These are phyloP conservation scores for Rousettus madagascariensis DNA, from an alignment of 2,797 vertebrate species.

Conservation along the genomic window DNA sequence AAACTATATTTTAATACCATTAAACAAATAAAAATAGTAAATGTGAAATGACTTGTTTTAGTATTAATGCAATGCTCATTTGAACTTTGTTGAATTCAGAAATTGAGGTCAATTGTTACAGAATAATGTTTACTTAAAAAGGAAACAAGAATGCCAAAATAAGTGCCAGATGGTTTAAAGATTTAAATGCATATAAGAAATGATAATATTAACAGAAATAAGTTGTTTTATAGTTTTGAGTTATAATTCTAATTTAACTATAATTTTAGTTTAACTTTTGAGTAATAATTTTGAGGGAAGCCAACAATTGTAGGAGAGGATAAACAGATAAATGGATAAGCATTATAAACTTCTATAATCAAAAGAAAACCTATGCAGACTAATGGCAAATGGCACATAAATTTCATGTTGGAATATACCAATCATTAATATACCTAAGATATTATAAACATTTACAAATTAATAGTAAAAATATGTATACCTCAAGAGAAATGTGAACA, in stretches of 20 bases:
- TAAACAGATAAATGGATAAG: neutral
- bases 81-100: constrained; percentile 1
- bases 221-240: constrained; percentile 26
- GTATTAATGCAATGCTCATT: neutral
- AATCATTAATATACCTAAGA: neutral
- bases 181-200: neutral
- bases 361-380: neutral
- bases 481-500: neutral
- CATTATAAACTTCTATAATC: neutral
- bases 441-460: neutral
- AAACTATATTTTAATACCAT: neutral
- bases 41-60: constrained; percentile 1
- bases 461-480: neutral
- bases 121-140: constrained; percentile 41
- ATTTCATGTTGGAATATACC: neutral
- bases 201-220: neutral
- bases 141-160: neutral
- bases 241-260: neutral
- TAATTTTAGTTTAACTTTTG: neutral
- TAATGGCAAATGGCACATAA: neutral
- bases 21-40: constrained; percentile 29
- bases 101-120: neutral
- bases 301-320: neutral
- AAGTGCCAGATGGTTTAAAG: neutral
- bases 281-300: constrained; percentile 7